Conservation (phyloP, 2,113 vertebrate genomes). For the Tinamus guttatus region DNA sequence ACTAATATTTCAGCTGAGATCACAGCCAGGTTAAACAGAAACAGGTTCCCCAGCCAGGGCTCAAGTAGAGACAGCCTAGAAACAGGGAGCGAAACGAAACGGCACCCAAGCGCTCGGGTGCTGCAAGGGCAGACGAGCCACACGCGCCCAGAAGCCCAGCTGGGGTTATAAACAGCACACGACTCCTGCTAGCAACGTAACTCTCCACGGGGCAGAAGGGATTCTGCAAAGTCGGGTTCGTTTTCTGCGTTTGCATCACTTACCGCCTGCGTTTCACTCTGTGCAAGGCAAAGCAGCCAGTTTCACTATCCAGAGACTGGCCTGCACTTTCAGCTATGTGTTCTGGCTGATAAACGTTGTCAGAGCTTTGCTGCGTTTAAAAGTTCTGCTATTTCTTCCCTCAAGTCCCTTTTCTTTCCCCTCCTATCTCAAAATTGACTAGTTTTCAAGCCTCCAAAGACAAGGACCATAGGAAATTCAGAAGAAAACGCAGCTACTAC, state of each 20-base stretch:
- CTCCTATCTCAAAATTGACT: neutral
- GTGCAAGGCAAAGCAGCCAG: too few species aligned
- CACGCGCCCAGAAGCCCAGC: rapidly evolving
- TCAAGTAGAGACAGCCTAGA: neutral
- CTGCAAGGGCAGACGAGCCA: neutral
- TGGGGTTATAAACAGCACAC: rapidly evolving
- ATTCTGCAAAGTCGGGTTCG: neutral
- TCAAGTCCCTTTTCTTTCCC: too few species aligned
- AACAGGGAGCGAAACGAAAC: neutral
- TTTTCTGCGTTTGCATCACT: neutral
- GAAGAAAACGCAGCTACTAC: neutral
- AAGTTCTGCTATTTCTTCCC: neutral
- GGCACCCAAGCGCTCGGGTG: rapidly evolving
- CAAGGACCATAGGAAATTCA: neutral
- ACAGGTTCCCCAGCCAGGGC: neutral
- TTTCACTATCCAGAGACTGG: too few species aligned
- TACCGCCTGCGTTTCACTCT: neutral
- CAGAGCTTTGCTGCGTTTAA: neutral
- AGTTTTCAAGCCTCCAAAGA: neutral
- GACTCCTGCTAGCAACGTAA: neutral
- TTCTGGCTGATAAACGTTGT: neutral
- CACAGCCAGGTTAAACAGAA: neutral
- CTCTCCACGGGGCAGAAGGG: rapidly evolving
- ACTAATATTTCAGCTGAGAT: neutral
- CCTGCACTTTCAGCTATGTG: neutral